phyloP scores from a whole-genome alignment of 2,888 invertebrate genomes.

The Trachelus iudaicus region DNA sequence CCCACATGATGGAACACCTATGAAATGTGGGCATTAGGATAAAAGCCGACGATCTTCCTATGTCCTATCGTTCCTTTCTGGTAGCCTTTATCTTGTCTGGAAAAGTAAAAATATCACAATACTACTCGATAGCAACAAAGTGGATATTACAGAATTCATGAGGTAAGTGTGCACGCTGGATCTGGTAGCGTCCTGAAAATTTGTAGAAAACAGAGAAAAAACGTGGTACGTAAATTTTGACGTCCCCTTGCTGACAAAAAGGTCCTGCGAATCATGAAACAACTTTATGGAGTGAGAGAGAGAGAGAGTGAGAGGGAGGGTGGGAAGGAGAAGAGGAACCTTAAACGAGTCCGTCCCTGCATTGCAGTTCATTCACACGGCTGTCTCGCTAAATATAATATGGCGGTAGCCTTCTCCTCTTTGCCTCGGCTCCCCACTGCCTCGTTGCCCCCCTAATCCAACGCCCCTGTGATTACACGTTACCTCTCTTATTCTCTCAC shows the following conservation, averaged over 20 bases:
- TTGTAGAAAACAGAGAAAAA: not conserved
- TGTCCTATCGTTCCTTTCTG: not conserved
- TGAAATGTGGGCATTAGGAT: not conserved
- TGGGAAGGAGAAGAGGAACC: conserved; percentile 18
- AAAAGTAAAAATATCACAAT: not conserved
- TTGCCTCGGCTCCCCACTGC: conserved; percentile 16
- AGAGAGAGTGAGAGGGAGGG: not conserved
- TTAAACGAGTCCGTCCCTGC: conserved; percentile 43
- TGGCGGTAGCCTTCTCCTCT: conserved; percentile 50
- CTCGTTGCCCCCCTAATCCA: conserved; percentile 50
- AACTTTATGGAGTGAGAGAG: not conserved
- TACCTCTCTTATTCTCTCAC: conserved; percentile 6
- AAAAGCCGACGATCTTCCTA: not conserved
- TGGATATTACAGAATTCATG: not conserved
- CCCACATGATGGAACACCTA: not conserved
- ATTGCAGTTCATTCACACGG: conserved; percentile 62
- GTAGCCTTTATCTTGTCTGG: not conserved
- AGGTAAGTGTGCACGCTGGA: not conserved
- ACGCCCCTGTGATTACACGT: conserved; percentile 57
- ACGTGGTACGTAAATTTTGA: not conserved
- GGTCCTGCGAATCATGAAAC: not conserved
- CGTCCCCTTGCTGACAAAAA: not conserved
- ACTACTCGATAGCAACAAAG: not conserved
- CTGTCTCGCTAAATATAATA: conserved; percentile 60
- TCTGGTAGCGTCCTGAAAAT: not conserved